Evolutionary conservation across 2,797 vertebrate species (phyloP).

Genomic region (Tapirus indicus): DNA sequence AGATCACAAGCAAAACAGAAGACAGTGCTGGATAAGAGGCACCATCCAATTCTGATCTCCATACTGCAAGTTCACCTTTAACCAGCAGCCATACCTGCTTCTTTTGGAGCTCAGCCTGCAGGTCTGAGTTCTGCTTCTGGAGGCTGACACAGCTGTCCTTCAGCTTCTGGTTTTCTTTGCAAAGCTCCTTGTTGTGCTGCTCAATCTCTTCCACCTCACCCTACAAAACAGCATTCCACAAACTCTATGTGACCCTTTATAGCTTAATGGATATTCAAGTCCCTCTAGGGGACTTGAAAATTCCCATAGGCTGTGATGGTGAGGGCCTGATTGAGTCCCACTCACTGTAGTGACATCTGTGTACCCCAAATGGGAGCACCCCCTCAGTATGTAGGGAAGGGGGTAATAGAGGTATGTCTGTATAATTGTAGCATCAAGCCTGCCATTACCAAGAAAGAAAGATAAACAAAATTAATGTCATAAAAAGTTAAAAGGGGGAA

Average conservation of each 20-base stretch:
- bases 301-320: neutral
- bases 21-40: neutral
- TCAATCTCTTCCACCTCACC: slow-evolving; percentile 91
- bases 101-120: slow-evolving; percentile 78
- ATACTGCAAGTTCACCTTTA: neutral
- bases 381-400: neutral
- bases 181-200: slow-evolving; percentile 83
- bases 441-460: neutral
- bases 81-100: slow-evolving; percentile 73
- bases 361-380: neutral
- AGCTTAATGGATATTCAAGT: neutral
- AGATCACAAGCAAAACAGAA: neutral
- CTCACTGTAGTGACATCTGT: neutral
- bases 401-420: neutral
- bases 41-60: neutral
- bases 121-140: slow-evolving; percentile 68
- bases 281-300: neutral
- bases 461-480: slow-evolving; percentile 4
- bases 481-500: neutral
- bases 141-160: slow-evolving; percentile 76
- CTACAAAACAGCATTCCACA: slow-evolving; percentile 82
- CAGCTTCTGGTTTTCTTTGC: slow-evolving; percentile 83
- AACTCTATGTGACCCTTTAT: neutral
- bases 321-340: neutral
- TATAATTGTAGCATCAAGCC: neutral